Base-by-base conservation (phyloP, 2,797 vertebrate genomes). In the Premnoplex brunnescens region DNA sequence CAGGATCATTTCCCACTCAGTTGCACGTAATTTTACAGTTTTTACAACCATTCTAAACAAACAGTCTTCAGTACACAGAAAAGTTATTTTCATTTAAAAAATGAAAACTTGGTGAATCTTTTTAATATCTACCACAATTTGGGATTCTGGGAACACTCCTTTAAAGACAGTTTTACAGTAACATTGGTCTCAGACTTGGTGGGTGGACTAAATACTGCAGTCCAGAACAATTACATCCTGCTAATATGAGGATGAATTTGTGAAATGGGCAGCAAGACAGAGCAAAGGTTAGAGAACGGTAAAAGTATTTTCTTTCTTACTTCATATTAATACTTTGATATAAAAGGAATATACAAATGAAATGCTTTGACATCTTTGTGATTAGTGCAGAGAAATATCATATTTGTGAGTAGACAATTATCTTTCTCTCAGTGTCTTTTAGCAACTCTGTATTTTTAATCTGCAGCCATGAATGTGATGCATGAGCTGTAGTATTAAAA, bases 331-430 rank as follows among this genome's bases (percentile, higher is more conserved):
- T 71, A 89, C 48, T 93, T 77, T 92, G 69, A 34, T 85, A 78
- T 22, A 78, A 74, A 79, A 94, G 34, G 56, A 92, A 63, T 83
- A 16, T 79, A 44, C 7, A 63, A 89, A 46, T 66, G 32, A 95
- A 96, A 62, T 88, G 64, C 71, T 96, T 95, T 91, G 60, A 4
- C 80, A 72, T 94, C 73, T 96, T 92, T 89, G 44, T 96, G 67
- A 85, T 95, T 79, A 95, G 79, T 77, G 91, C 14, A 85, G 75
- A 71, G 46, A 94, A 95, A 93, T 76, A 60, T 44, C 44, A 20
- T 30, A 51, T 64, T 87, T 34, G 5, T 87, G 36, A 85, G 32
- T 54, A 82, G 59, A 43, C 81, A 64, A 59, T 95, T 95, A 93
- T 39, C 32, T 90, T 91, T 94, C 82, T 49, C 27, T 78, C n/a